Percentiles rank a stretch among this genome's conserved stretches.
Evolutionary conservation across 2,113 vertebrate species (phyloP).

Genomic region (Xyliphius kryptos): DNA sequence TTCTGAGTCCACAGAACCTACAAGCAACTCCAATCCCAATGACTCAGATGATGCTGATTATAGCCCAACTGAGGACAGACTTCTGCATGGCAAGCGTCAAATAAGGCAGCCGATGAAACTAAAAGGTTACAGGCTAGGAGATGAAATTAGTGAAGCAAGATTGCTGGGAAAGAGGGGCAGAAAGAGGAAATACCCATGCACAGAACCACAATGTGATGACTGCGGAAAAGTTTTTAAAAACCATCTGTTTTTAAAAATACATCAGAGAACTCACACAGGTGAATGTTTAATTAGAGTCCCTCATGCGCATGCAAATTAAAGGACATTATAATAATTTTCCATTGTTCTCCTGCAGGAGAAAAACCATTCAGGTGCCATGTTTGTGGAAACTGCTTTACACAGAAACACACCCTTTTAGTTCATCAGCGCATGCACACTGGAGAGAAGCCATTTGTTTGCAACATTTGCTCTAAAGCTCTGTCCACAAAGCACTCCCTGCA

Average conservation of each 20-base stretch:
- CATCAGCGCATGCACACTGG: constrained; percentile 91
- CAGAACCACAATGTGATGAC: constrained; percentile 81
- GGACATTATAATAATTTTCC: too few relatives aligned
- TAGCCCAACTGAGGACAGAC: constrained; percentile 54
- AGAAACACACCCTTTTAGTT: constrained; percentile 87
- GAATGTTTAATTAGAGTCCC: too few relatives aligned
- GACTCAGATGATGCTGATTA: constrained; percentile 58
- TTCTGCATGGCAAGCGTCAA: constrained; percentile 77
- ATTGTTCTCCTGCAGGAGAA: constrained; percentile 71
- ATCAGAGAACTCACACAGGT: constrained; percentile 91
- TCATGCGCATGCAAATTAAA: too few relatives aligned
- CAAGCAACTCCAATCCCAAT: constrained; percentile 37
- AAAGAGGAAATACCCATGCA: constrained; percentile 68
- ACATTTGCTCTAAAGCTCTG: constrained; percentile 81
- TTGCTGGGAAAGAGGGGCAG: constrained; percentile 65
- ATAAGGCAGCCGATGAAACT: constrained; percentile 78
- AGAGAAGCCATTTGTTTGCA: constrained; percentile 83
- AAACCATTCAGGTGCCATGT: constrained; percentile 84
- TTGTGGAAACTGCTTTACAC: constrained; percentile 86
- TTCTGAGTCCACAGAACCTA: constrained; percentile 38
- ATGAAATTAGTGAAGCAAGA: constrained; percentile 62
- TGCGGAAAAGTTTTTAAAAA: constrained; percentile 91
- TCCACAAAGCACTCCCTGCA: constrained; percentile 87
- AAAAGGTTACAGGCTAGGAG: constrained; percentile 74
- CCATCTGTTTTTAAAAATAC: constrained; percentile 84